A percentile compares a stretch with the other conserved stretches of the same genome.
phyloP scores from a whole-genome alignment of 2,888 invertebrate genomes.

The Mystacides longicornis region DNA sequence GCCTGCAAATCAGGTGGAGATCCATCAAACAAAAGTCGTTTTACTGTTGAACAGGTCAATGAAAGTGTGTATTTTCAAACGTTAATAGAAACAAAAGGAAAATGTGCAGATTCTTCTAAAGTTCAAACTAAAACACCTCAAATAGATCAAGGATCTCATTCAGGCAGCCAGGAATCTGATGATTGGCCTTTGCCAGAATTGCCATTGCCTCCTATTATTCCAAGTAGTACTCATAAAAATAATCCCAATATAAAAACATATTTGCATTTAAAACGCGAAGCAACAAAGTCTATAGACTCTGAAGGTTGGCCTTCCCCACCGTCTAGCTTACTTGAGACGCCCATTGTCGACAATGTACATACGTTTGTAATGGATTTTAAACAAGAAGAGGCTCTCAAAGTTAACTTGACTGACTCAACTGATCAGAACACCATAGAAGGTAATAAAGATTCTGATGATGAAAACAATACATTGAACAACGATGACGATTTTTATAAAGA shows the following conservation, averaged over 20 bases:
- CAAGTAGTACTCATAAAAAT: conserved; percentile 34
- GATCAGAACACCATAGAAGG: conserved; percentile 52
- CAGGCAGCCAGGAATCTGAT: conserved; percentile 66
- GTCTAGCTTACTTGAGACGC: conserved; percentile 61
- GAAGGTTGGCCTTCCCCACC: conserved; percentile 80
- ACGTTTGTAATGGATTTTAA: conserved; percentile 72
- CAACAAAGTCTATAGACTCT: conserved; percentile 55
- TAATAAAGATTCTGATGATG: conserved; percentile 57
- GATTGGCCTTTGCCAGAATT: conserved; percentile 71
- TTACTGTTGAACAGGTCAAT: conserved; percentile 23
- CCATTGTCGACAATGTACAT: conserved; percentile 68
- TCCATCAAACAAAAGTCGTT: conserved; percentile 28
- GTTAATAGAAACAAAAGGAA: conserved; percentile 21
- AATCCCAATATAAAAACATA: conserved; percentile 26
- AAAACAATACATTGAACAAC: conserved; percentile 62
- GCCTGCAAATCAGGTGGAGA: conserved; percentile 29
- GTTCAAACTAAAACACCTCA: conserved; percentile 27
- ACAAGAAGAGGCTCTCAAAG: conserved; percentile 70
- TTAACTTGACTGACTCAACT: conserved; percentile 60
- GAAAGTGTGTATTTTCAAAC: conserved; percentile 24
- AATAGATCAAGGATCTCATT: conserved; percentile 38
- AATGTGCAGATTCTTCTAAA: conserved; percentile 12
- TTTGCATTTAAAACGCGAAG: conserved; percentile 36
- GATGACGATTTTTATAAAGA: conserved; percentile 54
- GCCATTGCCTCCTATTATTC: conserved; percentile 34